phyloP scores from a whole-genome alignment of 2,113 vertebrate genomes.

The Erpornis zantholeuca region DNA sequence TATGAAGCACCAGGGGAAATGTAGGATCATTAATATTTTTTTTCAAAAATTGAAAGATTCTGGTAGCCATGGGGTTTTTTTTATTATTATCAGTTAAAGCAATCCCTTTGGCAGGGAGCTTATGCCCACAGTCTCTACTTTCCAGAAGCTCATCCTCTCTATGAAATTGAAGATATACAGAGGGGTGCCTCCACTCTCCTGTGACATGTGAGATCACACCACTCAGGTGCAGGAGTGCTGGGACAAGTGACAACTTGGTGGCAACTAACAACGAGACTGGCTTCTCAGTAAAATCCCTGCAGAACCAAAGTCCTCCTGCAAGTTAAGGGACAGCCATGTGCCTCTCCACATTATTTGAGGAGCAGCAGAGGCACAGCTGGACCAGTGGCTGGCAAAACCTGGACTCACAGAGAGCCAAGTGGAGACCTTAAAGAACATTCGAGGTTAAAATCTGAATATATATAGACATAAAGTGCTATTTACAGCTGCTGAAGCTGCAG shows the following conservation, averaged over 20 bases:
- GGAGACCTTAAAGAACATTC: background rate
- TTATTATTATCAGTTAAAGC: background rate
- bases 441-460: background rate
- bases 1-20: background rate
- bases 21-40: background rate
- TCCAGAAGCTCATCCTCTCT: background rate
- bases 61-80: background rate
- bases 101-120: background rate
- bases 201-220: accelerated
- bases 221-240: background rate
- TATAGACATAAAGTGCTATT: background rate
- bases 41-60: background rate
- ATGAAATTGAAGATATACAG: background rate
- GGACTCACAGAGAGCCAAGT: background rate
- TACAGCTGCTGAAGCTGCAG: background rate
- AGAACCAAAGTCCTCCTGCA: background rate
- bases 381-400: background rate
- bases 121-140: background rate
- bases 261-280: background rate
- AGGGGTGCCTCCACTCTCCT: background rate
- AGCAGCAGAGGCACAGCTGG: background rate
- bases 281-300: background rate
- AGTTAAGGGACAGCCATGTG: accelerated
- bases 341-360: background rate
- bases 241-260: background rate